Base-by-base conservation (phyloP, 2,797 vertebrate genomes). In the Galaxias olidus region DNA sequence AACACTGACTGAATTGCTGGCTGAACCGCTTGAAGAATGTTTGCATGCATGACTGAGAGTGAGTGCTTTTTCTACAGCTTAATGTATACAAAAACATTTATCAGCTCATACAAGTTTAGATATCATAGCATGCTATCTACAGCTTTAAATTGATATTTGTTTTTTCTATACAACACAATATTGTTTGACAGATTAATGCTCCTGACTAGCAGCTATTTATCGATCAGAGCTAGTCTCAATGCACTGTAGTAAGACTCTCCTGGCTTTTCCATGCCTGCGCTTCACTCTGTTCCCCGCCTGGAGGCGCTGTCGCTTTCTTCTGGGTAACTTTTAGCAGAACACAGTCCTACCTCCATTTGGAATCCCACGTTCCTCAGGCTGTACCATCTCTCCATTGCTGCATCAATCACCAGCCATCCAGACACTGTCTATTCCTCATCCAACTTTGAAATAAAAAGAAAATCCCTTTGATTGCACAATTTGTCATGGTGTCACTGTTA, bases 21-120 rank as follows among this genome's bases (percentile, higher is more conserved):
- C n/a, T 10, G 50, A 45, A 48, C 20, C 12, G 18, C 47, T 20
- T 52, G 11, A 9, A 40, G 41, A 60, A 48, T 1, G 6, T 59
- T 47, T 19, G 57, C 61, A 68, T 59, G 69, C 48, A 68, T 45
- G 30, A 44, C 69, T 40, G 8, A 61, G 62, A 43, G 57, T 59
- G 47, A 17, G 61, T 49, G 40, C 11, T 49, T 41, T 41, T 48
- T 17, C 14, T 41, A 40, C 53, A 56, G 53, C 13, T 50, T 30
- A 30, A 30, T 30, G 30, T 30, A 30, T 3, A 30, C 30, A 30
- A 30, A 30, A 30, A 2, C 30, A 30, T 30, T 2, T 30, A 30
- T 30, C 6, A 30, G 30, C 30, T 30, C 30, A 30, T 30, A 3
- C 30, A 30, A 30, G 30, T 30, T 30, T 3, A 30, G 30, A 30